Evolutionary conservation across 2,888 invertebrate species (phyloP), one percentile per base, ranked within the genome.

Genomic region (Syrphus vitripennis): DNA sequence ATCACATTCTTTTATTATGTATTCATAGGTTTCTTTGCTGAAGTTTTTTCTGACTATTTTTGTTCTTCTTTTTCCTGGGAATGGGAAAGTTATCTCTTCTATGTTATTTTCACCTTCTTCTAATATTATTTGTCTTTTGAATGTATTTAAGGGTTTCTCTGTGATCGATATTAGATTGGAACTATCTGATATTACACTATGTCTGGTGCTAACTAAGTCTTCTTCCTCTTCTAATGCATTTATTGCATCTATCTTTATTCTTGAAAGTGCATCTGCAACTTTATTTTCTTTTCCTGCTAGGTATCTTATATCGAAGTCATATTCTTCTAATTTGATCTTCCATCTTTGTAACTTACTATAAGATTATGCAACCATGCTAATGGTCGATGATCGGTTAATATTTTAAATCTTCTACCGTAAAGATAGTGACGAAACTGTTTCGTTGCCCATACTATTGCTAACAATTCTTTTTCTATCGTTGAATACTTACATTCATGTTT

Each of bases 401-500:
- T 80, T 61, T 75, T 88, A 9, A 48, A 50, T 24, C 16, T 29
- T 45, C 65, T 29, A 12, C 42, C 42, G 24, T 42, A 45, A 63
- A 63, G 42, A 21, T 53, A 26, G 24, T 53, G 53, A 63, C n/a
- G 45, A 24, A 26, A 42, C 63, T 21, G 53, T 26, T 53, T 53
- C n/a, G 53, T 53, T 53, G 19, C 67, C 67, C 67, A 67, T 31
- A 67, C 37, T n/a, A 67, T 50, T 12, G 67, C 67, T 29, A 69
- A 40, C 12, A 70, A 26, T 16, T 70, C 53, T 34, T 70, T 70
- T 50, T 53, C 37, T n/a, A 34, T 40, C 12, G 34, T 37, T 10
- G 67, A 69, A 26, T 57, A 57, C 24, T 81, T 59, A 59, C 48
- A 31, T 45, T 80, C 26, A 45, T n/a, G n/a, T n/a, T n/a, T 71